These are phyloP conservation scores for Cantharis nigra DNA, from an alignment of 2,888 invertebrate genomes.

Conservation along the genomic window DNA sequence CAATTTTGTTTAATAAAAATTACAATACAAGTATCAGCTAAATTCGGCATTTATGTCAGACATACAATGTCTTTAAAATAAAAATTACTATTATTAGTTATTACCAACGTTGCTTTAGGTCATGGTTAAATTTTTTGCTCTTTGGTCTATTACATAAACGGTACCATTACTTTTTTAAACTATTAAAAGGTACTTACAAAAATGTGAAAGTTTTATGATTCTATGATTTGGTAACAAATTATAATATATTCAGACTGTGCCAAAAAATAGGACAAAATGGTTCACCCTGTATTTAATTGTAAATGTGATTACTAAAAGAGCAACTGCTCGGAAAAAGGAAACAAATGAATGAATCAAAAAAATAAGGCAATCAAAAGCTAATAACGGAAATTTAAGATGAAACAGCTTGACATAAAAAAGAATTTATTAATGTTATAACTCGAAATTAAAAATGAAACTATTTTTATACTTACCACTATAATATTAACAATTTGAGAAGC, in stretches of 20 bases:
- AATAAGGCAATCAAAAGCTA: neutral
- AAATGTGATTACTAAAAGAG: neutral
- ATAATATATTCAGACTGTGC: too few species aligned
- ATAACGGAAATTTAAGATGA: neutral
- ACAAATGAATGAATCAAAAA: neutral
- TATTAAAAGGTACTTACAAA: neutral
- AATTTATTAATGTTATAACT: neutral
- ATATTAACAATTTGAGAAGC: slow-evolving; percentile 71
- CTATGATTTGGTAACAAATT: neutral
- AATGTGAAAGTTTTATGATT: neutral
- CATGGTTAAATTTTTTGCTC: neutral
- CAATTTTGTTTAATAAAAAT: too few species aligned
- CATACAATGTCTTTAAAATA: neutral
- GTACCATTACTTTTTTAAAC: neutral
- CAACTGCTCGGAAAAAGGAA: neutral
- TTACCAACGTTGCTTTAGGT: neutral
- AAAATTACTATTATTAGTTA: neutral
- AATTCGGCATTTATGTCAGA: neutral
- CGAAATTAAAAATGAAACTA: neutral
- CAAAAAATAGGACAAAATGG: too few species aligned
- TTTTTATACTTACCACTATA: slow-evolving; percentile 64
- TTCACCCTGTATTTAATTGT: neutral
- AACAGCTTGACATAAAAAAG: neutral
- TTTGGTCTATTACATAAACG: neutral
- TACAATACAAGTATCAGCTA: neutral